These are phyloP conservation scores for Spialia ferax DNA, from an alignment of 2,888 invertebrate species.

Conservation along the genomic window DNA sequence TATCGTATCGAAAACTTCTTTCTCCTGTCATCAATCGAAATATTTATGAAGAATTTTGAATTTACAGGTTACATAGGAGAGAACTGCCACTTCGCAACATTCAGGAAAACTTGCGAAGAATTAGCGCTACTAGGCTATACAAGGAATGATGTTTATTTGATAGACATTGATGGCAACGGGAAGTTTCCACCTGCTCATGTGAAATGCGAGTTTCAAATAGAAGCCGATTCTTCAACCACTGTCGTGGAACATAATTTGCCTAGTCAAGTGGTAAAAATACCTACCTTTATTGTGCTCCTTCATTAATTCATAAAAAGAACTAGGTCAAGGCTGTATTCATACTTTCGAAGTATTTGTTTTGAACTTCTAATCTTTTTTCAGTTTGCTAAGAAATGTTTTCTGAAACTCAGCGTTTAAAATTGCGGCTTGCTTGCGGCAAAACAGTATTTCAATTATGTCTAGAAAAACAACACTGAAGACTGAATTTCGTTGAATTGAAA, in stretches of 20 bases:
- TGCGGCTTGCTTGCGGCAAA: background rate
- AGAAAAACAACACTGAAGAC: background rate
- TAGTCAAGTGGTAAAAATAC: slow-evolving; percentile 90
- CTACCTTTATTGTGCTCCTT: background rate
- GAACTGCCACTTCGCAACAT: slow-evolving; percentile 97
- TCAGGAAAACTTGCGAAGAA: slow-evolving; percentile 97
- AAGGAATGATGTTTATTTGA: slow-evolving; percentile 95
- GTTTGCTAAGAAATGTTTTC: background rate
- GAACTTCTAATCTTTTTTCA: background rate
- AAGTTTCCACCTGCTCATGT: slow-evolving; percentile 96
- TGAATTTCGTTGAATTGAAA: background rate
- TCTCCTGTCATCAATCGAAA: too few species aligned
- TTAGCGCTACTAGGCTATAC: slow-evolving; percentile 95
- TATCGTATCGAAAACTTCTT: too few species aligned
- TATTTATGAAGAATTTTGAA: background rate
- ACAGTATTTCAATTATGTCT: background rate
- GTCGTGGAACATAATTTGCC: slow-evolving; percentile 97
- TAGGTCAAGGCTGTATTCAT: too few species aligned
- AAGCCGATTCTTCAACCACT: slow-evolving; percentile 94
- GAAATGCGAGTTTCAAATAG: slow-evolving; percentile 96
- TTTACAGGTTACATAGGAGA: slow-evolving; percentile 93
- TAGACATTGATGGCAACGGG: slow-evolving; percentile 98
- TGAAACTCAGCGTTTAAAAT: background rate
- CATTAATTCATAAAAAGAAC: too few species aligned
- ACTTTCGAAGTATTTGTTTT: background rate